These are phyloP conservation scores for Muscina levida DNA, from an alignment of 2,888 invertebrate genomes.

Conservation along the genomic window DNA sequence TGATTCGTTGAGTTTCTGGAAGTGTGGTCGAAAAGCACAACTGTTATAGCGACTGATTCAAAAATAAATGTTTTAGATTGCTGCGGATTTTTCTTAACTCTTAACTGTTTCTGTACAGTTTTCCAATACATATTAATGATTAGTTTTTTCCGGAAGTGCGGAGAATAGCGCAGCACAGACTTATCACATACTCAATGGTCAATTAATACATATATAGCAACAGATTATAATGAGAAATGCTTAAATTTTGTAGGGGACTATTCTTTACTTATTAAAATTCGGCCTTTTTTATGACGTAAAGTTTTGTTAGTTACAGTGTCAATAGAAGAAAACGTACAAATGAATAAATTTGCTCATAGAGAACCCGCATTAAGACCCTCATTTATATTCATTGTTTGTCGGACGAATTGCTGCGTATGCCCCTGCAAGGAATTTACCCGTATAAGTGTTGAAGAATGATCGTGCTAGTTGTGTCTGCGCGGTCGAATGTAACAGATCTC, in stretches of 20 bases:
- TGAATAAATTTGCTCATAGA: not conserved
- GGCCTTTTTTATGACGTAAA: not conserved
- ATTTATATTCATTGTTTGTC: conserved; percentile 1
- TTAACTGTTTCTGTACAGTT: too few relatives aligned
- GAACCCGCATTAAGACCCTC: conserved; percentile 35
- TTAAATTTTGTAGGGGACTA: not conserved
- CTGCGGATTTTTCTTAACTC: too few relatives aligned
- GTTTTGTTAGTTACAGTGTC: not conserved
- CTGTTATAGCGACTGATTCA: too few relatives aligned
- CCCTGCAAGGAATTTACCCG: conserved; percentile 20
- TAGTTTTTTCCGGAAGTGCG: too few relatives aligned
- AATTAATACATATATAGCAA: too few relatives aligned
- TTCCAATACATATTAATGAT: too few relatives aligned
- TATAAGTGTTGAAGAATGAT: conserved; percentile 14
- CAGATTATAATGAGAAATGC: too few relatives aligned
- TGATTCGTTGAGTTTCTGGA: too few relatives aligned
- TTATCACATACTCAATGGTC: too few relatives aligned
- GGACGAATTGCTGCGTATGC: not conserved
- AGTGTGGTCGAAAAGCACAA: too few relatives aligned
- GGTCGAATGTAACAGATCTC: conserved; percentile 48
- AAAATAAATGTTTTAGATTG: too few relatives aligned
- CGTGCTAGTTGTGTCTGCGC: conserved; percentile 45
- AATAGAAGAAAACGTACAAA: not conserved
- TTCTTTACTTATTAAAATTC: not conserved
- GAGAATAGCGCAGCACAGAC: too few relatives aligned